These are phyloP conservation scores for Brachionus manjavacas DNA, from an alignment of 1,140 invertebrate genomes.

Conservation along the genomic window DNA sequence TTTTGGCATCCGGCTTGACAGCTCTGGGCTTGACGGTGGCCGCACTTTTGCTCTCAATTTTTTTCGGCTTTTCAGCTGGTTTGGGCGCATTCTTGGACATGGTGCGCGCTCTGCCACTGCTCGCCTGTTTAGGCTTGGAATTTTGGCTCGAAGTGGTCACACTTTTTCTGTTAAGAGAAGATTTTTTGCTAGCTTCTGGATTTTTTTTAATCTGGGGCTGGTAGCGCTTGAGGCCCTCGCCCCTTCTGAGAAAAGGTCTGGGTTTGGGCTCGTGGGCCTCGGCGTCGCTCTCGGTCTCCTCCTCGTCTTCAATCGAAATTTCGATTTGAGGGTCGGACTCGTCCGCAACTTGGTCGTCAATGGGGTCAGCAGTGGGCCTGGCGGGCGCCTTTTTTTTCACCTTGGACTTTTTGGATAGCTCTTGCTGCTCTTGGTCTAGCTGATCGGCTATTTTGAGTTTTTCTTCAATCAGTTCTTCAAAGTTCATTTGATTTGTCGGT, in stretches of 20 bases:
- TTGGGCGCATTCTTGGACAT: neutral
- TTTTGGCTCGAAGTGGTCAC: neutral
- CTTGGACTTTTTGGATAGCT: neutral
- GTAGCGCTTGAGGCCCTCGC: constrained; percentile 36
- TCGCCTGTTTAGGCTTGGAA: neutral
- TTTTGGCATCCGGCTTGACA: too few relatives aligned
- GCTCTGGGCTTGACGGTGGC: neutral
- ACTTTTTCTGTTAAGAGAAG: neutral
- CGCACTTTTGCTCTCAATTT: neutral
- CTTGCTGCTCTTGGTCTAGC: neutral
- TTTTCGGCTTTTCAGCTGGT: neutral
- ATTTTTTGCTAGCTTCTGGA: neutral
- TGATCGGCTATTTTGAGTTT: constrained; percentile 37
- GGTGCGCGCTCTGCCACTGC: neutral
- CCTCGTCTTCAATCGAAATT: neutral
- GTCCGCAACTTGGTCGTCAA: neutral
- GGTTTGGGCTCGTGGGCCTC: neutral
- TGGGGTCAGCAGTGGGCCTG: neutral
- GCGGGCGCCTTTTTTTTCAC: neutral
- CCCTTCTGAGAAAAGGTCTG: constrained; percentile 3
- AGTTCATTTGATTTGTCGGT: constrained; percentile 10
- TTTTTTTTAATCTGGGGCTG: constrained; percentile 1
- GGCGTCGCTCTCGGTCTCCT: neutral
- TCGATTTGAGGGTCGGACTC: neutral
- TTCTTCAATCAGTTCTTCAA: constrained; percentile 28